Evolutionary conservation across 2,113 vertebrate genomes (phyloP).

Genomic region (Paratilapia polleni): DNA sequence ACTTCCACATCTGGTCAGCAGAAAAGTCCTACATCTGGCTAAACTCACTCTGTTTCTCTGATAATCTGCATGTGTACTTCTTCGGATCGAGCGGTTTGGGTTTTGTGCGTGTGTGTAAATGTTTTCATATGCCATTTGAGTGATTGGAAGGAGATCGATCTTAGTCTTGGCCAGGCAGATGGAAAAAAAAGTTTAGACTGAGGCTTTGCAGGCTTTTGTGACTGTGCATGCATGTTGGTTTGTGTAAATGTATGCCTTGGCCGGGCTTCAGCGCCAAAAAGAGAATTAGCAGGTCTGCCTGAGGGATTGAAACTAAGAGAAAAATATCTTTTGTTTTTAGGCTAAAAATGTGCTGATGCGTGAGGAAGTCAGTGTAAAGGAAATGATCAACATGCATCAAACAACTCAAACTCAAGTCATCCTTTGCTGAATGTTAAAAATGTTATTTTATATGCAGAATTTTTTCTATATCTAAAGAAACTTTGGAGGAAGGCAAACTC

Average conservation of each 20-base stretch:
- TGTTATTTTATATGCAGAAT: neutral
- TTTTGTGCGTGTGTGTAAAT: neutral
- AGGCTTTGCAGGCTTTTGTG: conserved; percentile 19
- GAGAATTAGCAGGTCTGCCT: conserved; percentile 9
- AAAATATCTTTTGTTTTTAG: neutral
- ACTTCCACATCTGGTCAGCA: conserved; percentile 56
- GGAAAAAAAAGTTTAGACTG: conserved; percentile 42
- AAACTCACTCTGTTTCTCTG: conserved; percentile 9
- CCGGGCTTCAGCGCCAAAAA: neutral
- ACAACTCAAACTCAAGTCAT: neutral
- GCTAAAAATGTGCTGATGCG: neutral
- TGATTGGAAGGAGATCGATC: conserved; percentile 33
- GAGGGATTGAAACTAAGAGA: neutral
- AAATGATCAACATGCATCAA: neutral
- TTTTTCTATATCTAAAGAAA: neutral
- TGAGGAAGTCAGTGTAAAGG: neutral
- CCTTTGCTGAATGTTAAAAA: neutral
- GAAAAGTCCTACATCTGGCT: conserved; percentile 35
- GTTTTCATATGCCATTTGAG: conserved; percentile 10
- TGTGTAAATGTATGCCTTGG: conserved; percentile 15
- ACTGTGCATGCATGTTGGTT: neutral
- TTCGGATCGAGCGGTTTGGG: neutral
- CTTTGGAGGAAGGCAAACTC: neutral
- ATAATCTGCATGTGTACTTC: neutral
- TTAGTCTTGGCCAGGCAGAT: conserved; percentile 49